Percentiles rank a stretch among this genome's conserved stretches.
These are phyloP conservation scores for Cairina moschata DNA, from an alignment of 2,113 vertebrate species.

Conservation along the genomic window DNA sequence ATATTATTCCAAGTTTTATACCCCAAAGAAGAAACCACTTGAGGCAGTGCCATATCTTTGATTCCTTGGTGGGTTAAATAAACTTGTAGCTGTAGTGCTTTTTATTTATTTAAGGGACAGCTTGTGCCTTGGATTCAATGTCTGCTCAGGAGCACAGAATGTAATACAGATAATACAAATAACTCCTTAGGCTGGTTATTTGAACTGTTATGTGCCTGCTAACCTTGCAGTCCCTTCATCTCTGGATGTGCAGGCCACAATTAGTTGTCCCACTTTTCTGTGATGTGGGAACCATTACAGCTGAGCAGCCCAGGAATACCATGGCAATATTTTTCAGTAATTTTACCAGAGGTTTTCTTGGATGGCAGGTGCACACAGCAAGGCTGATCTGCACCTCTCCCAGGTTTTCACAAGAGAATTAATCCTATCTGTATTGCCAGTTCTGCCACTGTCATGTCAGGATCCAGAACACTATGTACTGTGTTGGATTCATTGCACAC, in stretches of 20 bases:
- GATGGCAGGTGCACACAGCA: background rate
- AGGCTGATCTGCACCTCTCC: background rate
- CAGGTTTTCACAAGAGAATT: background rate
- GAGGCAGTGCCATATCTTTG: background rate
- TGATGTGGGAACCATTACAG: background rate
- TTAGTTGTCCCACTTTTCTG: background rate
- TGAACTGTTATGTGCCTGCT: background rate
- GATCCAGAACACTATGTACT: background rate
- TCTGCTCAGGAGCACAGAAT: background rate
- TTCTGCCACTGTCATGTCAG: background rate
- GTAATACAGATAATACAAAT: background rate
- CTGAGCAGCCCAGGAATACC: background rate
- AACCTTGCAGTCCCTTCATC: background rate
- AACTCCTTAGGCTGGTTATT: background rate
- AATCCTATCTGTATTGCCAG: background rate
- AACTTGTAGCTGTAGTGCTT: background rate
- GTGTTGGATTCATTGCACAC: background rate
- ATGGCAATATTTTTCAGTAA: background rate
- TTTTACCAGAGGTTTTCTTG: background rate
- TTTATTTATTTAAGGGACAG: constrained; percentile 1
- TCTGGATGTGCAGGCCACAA: background rate
- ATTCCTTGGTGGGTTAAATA: background rate
- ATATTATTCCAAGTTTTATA: background rate
- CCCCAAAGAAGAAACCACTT: background rate
- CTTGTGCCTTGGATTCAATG: background rate